Percentiles rank a stretch among this genome's conserved stretches.
These are phyloP conservation scores for Catocala nupta DNA, from an alignment of 2,888 invertebrate genomes.

Conservation along the genomic window DNA sequence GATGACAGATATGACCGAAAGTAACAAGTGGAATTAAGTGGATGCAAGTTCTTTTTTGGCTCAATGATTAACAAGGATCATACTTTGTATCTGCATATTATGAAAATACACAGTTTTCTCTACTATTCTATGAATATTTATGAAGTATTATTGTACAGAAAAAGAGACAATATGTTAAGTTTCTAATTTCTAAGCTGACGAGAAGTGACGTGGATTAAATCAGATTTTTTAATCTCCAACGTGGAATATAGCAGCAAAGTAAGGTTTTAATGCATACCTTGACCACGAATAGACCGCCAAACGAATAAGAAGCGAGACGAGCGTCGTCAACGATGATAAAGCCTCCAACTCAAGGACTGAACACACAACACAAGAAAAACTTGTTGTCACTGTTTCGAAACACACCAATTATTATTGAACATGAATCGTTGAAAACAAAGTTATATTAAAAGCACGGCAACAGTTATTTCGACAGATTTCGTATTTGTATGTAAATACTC, in stretches of 20 bases:
- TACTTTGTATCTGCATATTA: background rate
- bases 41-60: conserved; percentile 17
- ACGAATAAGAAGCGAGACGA: conserved; percentile 66
- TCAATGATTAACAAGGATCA: background rate
- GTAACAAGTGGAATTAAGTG: conserved; percentile 40
- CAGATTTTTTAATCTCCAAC: background rate
- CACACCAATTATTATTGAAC: conserved; percentile 62
- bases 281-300: conserved; percentile 67
- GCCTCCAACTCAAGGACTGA: conserved; percentile 83
- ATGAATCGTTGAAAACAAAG: conserved; percentile 49
- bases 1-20: conserved; percentile 26
- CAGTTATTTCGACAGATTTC: conserved; percentile 29
- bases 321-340: conserved; percentile 66
- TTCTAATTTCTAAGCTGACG: conserved; percentile 5
- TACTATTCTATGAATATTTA: too few species aligned
- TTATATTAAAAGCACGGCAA: conserved; percentile 21
- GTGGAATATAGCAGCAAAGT: background rate
- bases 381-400: conserved; percentile 82
- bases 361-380: conserved; percentile 77
- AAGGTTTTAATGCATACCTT: conserved; percentile 63
- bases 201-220: background rate
- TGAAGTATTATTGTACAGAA: background rate
- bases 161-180: background rate
- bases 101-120: background rate
- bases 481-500: conserved; percentile 23